These are phyloP conservation scores for Pterois miles DNA, from an alignment of 2,797 vertebrate species.

Conservation along the genomic window DNA sequence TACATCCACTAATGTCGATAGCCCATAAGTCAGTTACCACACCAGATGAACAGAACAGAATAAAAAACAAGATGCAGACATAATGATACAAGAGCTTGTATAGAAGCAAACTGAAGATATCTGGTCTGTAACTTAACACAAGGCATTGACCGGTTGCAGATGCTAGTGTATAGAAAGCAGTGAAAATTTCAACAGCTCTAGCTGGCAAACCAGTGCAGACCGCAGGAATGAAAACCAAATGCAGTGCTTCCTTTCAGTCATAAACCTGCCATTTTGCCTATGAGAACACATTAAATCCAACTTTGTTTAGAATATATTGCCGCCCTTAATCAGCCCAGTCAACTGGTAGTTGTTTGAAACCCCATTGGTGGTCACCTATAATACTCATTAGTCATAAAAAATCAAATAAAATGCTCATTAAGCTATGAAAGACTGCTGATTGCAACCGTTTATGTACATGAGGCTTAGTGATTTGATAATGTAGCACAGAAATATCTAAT, in stretches of 20 bases:
- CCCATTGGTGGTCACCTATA: not conserved
- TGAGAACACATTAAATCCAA: conserved; percentile 19
- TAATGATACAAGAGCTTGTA: not conserved
- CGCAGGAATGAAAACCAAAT: conserved; percentile 38
- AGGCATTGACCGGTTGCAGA: conserved; percentile 25
- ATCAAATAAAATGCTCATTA: not conserved
- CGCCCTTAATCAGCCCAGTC: not conserved
- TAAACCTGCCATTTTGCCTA: conserved; percentile 32
- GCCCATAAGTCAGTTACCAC: not conserved
- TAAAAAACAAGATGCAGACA: not conserved
- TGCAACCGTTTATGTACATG: not conserved
- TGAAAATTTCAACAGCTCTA: conserved; percentile 16
- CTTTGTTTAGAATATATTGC: not conserved
- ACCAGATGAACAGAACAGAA: not conserved
- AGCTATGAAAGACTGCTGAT: not conserved
- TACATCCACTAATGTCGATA: not conserved
- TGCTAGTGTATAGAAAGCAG: conserved; percentile 1
- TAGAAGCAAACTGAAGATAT: not conserved
- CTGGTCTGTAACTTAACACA: not conserved
- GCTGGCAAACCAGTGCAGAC: conserved; percentile 21
- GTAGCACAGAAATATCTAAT: not conserved
- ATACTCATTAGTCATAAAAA: not conserved
- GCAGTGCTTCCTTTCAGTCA: conserved; percentile 17
- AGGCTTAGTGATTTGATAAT: not conserved
- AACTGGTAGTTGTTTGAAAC: not conserved